Evolutionary conservation across 2,888 invertebrate species (phyloP).

Genomic region (Campaea margaritaria): DNA sequence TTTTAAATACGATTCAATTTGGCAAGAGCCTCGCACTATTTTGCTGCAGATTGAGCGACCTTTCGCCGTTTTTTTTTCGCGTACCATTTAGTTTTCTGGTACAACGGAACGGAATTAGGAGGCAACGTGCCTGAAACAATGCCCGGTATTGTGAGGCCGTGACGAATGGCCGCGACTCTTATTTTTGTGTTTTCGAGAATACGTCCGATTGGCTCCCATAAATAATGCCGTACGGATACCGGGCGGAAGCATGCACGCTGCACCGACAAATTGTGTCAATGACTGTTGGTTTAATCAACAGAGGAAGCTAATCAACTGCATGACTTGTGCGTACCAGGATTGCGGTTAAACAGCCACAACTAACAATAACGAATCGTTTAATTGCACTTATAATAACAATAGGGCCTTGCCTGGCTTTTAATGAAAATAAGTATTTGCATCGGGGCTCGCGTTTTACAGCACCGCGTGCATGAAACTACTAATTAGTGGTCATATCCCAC

Average conservation of each 20-base stretch:
- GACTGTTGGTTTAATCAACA: constrained; percentile 66
- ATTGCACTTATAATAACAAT: constrained; percentile 49
- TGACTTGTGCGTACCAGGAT: constrained; percentile 9
- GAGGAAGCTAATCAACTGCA: constrained; percentile 61
- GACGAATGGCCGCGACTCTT: constrained; percentile 74
- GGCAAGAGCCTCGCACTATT: constrained; percentile 59
- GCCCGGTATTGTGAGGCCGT: constrained; percentile 70
- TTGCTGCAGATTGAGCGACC: constrained; percentile 52
- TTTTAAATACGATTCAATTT: constrained; percentile 76
- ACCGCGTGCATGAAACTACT: constrained; percentile 52
- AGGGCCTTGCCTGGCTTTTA: constrained; percentile 33
- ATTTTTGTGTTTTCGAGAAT: constrained; percentile 81
- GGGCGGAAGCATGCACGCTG: constrained; percentile 75
- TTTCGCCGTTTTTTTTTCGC: constrained; percentile 55
- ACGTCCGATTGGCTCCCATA: constrained; percentile 66
- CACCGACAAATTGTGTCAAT: constrained; percentile 70
- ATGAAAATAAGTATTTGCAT: constrained; percentile 38
- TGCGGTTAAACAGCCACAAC: constrained; percentile 28
- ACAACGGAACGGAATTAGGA: constrained; percentile 66
- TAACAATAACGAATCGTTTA: constrained; percentile 51
- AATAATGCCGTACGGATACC: constrained; percentile 78
- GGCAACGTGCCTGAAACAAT: constrained; percentile 75
- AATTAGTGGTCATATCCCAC: constrained; percentile 53
- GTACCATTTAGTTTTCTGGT: constrained; percentile 66
- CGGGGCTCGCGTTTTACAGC: constrained; percentile 49